Evolutionary conservation across 2,113 vertebrate species (phyloP), one percentile per base, ranked within the genome.

Genomic region (Malaclemys terrapin): DNA sequence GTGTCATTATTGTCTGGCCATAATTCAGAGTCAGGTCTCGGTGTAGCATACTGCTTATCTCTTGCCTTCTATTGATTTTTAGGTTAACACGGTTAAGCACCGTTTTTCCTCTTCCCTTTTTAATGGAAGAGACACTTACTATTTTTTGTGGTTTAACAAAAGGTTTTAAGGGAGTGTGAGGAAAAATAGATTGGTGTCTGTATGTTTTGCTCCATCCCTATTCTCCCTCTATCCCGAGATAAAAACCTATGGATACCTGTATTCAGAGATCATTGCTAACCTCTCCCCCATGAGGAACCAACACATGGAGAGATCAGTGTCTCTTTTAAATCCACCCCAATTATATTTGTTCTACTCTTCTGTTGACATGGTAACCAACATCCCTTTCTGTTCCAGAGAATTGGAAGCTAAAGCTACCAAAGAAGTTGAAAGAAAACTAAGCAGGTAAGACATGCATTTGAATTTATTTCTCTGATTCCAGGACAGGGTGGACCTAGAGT

Each of bases 351-450:
- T 88, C 94, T 95, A 85, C 89, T 19, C 86, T 93, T 8, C 90
- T 89, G 95, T 97, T 95, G 96, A 97, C 95, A 96, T 96, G 93
- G 95, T 90, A 97, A 97, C 97, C 97, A 72, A 97, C 92, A 35
- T 80, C 89, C 1, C 84, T 97, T 96, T 97, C 93, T 97, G 29
- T 98, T 99, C 84, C 97, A 99, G 99, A 99, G 99, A 99, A 98
- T 99, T 99, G 99, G 99, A 99, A 99, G 99, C 99, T 99, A 99
- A 99, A 99, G 99, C 99, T 99, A 99, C 99, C 99, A 99, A 99
- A 99, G 99, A 99, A 99, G 98, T 98, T 97, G 98, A 99, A 98
- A 98, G 99, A 98, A 99, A 99, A 98, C 98, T 98, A 98, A 99
- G 98, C 99, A 99, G 99, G 99, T 99, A 96, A 96, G 97, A 93